Conservation (phyloP, 2,888 invertebrate genomes). For the Mystacides longicornis region DNA sequence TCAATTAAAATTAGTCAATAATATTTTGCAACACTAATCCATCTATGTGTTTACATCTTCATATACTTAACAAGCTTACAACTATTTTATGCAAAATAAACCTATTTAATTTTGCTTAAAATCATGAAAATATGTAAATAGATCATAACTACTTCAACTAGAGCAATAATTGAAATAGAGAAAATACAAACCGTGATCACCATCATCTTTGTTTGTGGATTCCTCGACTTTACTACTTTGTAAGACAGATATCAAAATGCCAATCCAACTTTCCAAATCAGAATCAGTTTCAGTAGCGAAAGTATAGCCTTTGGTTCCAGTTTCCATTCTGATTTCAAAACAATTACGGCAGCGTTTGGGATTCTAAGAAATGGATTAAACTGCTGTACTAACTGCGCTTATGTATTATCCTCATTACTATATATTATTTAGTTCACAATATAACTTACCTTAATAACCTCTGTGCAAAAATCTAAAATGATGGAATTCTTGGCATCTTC, state of each 20-base stretch:
- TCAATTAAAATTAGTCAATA: background rate
- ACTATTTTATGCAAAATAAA: too few species aligned
- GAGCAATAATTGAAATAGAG: background rate
- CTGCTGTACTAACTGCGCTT: background rate
- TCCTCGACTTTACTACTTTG: conserved; percentile 77
- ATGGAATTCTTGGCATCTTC: conserved; percentile 86
- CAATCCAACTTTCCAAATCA: conserved; percentile 77
- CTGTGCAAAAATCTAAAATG: conserved; percentile 89
- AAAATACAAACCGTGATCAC: conserved; percentile 13
- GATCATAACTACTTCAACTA: background rate
- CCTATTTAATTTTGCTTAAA: too few species aligned
- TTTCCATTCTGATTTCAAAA: conserved; percentile 82
- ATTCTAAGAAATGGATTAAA: conserved; percentile 48
- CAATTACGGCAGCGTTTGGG: conserved; percentile 76
- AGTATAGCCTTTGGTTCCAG: conserved; percentile 78
- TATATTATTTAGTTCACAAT: background rate
- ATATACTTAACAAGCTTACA: background rate
- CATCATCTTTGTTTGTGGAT: conserved; percentile 55
- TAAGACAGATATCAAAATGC: conserved; percentile 73
- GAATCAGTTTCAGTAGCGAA: conserved; percentile 81
- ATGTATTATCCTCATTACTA: background rate
- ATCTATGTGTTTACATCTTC: background rate
- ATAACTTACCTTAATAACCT: conserved; percentile 67
- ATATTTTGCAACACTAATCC: background rate
- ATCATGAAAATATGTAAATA: background rate